Evolutionary conservation across 1,140 invertebrate species (phyloP).

Genomic region (Sweltsa coloradensis): DNA sequence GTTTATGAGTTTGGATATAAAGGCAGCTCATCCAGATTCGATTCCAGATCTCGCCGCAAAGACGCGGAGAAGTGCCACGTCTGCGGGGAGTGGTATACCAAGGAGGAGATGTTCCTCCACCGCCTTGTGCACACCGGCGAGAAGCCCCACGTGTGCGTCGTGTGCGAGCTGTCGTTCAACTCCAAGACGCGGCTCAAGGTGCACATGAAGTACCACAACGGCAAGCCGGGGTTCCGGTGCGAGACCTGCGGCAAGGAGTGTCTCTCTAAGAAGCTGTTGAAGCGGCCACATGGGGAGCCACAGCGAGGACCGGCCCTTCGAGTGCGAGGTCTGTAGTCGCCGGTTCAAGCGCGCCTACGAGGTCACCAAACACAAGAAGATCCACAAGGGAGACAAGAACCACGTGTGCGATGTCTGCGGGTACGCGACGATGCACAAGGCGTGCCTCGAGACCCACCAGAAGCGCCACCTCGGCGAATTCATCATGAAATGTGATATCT

Average conservation of each 20-base stretch:
- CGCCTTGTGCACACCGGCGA: slow-evolving; percentile 44
- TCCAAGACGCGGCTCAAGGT: slow-evolving; percentile 28
- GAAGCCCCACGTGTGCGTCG: slow-evolving; percentile 57
- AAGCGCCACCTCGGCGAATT: slow-evolving; percentile 31
- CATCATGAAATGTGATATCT: slow-evolving; percentile 42
- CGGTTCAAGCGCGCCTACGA: slow-evolving; percentile 41
- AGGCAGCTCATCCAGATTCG: too few relatives aligned
- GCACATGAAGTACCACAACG: slow-evolving; percentile 19
- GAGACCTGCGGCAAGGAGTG: slow-evolving; percentile 7
- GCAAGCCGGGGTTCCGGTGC: neutral
- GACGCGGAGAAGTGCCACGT: slow-evolving; percentile 29
- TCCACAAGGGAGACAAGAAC: slow-evolving; percentile 45
- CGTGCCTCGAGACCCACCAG: slow-evolving; percentile 29
- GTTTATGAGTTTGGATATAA: too few relatives aligned
- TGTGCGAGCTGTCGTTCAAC: slow-evolving; percentile 55
- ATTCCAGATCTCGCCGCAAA: too few relatives aligned
- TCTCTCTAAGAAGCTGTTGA: slow-evolving; percentile 6
- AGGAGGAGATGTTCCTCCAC: neutral
- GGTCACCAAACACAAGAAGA: slow-evolving; percentile 48
- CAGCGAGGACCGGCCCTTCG: slow-evolving; percentile 31
- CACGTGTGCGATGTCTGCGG: slow-evolving; percentile 29
- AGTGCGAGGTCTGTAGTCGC: slow-evolving; percentile 40
- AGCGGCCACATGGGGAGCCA: slow-evolving; percentile 19
- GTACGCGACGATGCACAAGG: slow-evolving; percentile 28
- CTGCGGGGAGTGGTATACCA: slow-evolving; percentile 42